Conservation (phyloP, 1,140 invertebrate genomes). For the Eriosoma lanigerum region DNA sequence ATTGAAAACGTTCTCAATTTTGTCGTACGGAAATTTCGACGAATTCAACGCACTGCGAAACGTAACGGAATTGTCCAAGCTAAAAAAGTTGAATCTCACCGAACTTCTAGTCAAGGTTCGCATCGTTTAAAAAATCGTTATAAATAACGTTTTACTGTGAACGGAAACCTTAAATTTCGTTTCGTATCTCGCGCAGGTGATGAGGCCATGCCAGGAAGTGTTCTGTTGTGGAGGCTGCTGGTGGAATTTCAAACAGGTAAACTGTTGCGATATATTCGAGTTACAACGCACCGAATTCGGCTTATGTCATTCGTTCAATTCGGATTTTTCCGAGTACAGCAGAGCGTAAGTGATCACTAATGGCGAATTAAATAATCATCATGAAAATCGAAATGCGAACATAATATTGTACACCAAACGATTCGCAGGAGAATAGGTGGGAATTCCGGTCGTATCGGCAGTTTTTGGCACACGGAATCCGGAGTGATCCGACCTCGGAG, state of each 20-base stretch:
- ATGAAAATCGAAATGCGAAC: background rate
- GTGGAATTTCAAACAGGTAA: constrained; percentile 56
- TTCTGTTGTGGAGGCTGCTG: constrained; percentile 55
- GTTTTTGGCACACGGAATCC: constrained; percentile 10
- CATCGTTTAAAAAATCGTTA: too few relatives aligned
- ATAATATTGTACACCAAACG: background rate
- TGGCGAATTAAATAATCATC: background rate
- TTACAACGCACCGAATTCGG: constrained; percentile 57
- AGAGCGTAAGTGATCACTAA: constrained; percentile 52
- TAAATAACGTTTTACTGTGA: background rate
- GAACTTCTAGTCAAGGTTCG: constrained; percentile 52
- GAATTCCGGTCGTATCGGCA: constrained; percentile 15
- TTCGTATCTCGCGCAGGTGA: constrained; percentile 52
- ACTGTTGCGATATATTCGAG: constrained; percentile 57
- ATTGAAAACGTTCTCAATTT: constrained; percentile 53
- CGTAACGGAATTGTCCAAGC: background rate
- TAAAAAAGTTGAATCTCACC: constrained; percentile 49
- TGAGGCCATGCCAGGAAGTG: constrained; percentile 55
- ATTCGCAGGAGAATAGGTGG: background rate
- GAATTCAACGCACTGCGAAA: constrained; percentile 51
- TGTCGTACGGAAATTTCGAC: constrained; percentile 55
- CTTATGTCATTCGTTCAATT: constrained; percentile 58
- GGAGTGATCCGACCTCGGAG: constrained; percentile 2
- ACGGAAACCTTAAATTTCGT: too few relatives aligned
- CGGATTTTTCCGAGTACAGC: constrained; percentile 55